Evolutionary conservation across 2,113 vertebrate genomes (phyloP).

Genomic region (Neogobius melanostomus): DNA sequence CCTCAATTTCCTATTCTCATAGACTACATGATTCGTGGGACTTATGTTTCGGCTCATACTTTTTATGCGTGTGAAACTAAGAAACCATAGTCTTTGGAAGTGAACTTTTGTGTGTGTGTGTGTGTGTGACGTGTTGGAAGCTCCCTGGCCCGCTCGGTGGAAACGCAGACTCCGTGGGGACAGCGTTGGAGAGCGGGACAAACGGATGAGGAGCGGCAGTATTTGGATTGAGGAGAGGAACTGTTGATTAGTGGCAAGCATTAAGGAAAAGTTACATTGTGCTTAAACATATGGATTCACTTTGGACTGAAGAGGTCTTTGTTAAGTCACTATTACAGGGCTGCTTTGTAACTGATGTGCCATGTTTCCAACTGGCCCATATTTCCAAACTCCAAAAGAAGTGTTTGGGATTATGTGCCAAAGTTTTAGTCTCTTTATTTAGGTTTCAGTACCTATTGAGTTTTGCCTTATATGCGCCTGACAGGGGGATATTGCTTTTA

Average conservation of each 20-base stretch:
- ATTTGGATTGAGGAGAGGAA: slow-evolving; percentile 34
- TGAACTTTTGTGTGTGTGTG: slow-evolving; percentile 23
- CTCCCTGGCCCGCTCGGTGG: slow-evolving; percentile 61
- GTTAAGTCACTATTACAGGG: slow-evolving; percentile 17
- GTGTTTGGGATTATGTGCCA: background rate
- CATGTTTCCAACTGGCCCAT: background rate
- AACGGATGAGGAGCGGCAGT: slow-evolving; percentile 22
- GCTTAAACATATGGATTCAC: slow-evolving; percentile 36
- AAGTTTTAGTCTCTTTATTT: background rate
- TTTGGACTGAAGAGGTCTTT: slow-evolving; percentile 21
- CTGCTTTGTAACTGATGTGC: slow-evolving; percentile 3
- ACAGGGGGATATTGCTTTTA: too few species aligned
- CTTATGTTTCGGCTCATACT: slow-evolving; percentile 45
- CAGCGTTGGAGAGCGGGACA: slow-evolving; percentile 14
- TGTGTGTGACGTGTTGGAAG: slow-evolving; percentile 52
- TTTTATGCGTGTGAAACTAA: slow-evolving; percentile 37
- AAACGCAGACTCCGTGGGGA: slow-evolving; percentile 60
- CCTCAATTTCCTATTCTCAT: too few species aligned
- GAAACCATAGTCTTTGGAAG: slow-evolving; percentile 32
- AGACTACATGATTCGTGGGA: slow-evolving; percentile 31
- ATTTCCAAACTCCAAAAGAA: background rate
- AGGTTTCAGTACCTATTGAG: too few species aligned
- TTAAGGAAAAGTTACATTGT: slow-evolving; percentile 46
- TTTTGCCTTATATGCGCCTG: too few species aligned
- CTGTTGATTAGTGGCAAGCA: slow-evolving; percentile 29